Percentiles rank a stretch among this genome's conserved stretches.
Evolutionary conservation across 2,797 vertebrate genomes (phyloP).

Genomic region (Vireo griseus): DNA sequence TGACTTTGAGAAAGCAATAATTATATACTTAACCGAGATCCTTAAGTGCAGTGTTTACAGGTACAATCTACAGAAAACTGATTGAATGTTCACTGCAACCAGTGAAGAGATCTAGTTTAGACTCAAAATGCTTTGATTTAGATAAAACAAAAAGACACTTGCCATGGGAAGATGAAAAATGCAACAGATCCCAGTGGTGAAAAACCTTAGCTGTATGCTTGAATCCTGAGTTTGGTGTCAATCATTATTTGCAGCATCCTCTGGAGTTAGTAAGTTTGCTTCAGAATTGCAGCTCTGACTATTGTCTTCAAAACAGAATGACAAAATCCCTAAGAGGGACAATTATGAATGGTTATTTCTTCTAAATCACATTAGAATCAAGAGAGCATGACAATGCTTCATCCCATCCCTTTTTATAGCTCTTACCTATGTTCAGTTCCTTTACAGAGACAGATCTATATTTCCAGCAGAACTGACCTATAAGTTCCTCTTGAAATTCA

Average conservation of each 20-base stretch:
- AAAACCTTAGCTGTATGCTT: background rate
- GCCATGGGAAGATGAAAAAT: background rate
- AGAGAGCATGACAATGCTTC: background rate
- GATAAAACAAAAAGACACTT: background rate
- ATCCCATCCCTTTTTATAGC: background rate
- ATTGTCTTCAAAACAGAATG: background rate
- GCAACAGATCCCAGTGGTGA: background rate
- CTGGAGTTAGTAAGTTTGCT: background rate
- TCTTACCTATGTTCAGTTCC: background rate
- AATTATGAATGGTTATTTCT: background rate
- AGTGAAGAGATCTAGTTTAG: background rate
- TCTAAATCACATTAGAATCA: background rate
- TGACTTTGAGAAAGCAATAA: background rate
- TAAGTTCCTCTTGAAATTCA: background rate
- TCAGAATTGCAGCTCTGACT: background rate
- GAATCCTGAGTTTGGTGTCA: background rate
- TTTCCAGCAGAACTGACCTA: background rate
- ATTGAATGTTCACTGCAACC: background rate
- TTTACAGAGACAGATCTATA: background rate
- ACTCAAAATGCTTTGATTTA: background rate
- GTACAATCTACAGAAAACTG: background rate
- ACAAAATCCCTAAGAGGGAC: background rate
- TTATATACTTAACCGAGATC: background rate
- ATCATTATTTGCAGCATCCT: background rate
- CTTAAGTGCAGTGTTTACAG: background rate